Evolutionary conservation across 2,113 vertebrate species (phyloP).

Genomic region (Lophius piscatorius): DNA sequence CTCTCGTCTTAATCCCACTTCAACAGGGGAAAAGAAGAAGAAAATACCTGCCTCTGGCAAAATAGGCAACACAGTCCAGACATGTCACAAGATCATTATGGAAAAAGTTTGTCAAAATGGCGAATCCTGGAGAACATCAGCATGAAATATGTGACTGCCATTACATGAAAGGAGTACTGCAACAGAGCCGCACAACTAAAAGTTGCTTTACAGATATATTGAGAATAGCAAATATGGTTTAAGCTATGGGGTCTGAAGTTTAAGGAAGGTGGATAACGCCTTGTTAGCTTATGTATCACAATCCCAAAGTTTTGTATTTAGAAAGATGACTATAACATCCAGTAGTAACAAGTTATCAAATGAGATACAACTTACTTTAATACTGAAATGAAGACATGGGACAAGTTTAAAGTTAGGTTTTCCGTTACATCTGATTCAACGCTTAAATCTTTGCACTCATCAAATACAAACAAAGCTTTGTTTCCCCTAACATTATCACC

Average conservation of each 20-base stretch:
- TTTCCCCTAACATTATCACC: background rate
- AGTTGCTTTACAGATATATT: background rate
- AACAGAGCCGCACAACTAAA: background rate
- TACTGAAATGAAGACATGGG: constrained; percentile 6
- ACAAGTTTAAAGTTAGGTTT: background rate
- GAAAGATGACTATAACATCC: constrained; percentile 23
- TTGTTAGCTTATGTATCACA: constrained; percentile 56
- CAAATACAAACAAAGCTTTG: background rate
- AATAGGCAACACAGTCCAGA: constrained; percentile 27
- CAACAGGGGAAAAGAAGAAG: background rate
- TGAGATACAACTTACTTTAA: background rate
- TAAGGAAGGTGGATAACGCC: constrained; percentile 55
- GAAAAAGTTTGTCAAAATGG: constrained; percentile 58
- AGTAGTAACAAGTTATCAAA: constrained; percentile 1
- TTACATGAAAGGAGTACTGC: constrained; percentile 1
- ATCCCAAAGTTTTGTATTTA: constrained; percentile 35
- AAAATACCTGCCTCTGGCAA: constrained; percentile 22
- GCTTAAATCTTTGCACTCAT: background rate
- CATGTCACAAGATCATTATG: constrained; percentile 66
- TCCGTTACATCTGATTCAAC: background rate
- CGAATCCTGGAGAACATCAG: constrained; percentile 29
- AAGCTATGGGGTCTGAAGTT: constrained; percentile 38
- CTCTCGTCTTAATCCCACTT: constrained; percentile 13
- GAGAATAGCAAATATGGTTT: background rate
- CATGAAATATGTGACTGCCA: constrained; percentile 23